These are phyloP conservation scores for Ganaspis brasiliensis DNA, from an alignment of 2,888 invertebrate genomes.

Conservation along the genomic window DNA sequence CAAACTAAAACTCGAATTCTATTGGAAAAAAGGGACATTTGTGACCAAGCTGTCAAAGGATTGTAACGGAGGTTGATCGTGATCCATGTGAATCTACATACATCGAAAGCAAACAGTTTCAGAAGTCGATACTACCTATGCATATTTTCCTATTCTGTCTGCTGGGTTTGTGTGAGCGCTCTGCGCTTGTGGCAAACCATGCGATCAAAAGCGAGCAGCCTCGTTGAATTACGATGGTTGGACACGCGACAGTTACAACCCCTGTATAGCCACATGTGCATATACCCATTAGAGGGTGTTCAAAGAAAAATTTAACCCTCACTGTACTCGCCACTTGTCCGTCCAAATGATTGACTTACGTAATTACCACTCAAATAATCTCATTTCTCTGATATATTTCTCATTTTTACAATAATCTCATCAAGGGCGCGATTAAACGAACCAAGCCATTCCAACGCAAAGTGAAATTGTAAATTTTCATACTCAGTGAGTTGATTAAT, in stretches of 20 bases:
- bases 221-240: constrained; percentile 57
- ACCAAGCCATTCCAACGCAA: too few relatives aligned
- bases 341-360: constrained; percentile 34
- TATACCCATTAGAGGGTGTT: constrained; percentile 40
- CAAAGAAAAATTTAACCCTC: constrained; percentile 35
- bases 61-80: not conserved
- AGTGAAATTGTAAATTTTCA: too few relatives aligned
- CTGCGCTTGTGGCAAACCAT: constrained; percentile 50
- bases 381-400: constrained; percentile 15
- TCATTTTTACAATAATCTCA: not conserved
- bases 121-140: constrained; percentile 9
- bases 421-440: not conserved
- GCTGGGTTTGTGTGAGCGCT: constrained; percentile 29
- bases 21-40: constrained; percentile 8
- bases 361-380: constrained; percentile 30
- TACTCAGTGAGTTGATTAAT: too few relatives aligned
- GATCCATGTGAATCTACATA: not conserved
- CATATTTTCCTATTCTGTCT: constrained; percentile 14
- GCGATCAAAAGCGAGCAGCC: constrained; percentile 53
- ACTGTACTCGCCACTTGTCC: constrained; percentile 29
- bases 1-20: constrained; percentile 2
- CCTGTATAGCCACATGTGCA: constrained; percentile 37
- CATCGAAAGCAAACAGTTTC: constrained; percentile 10
- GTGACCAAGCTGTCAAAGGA: constrained; percentile 3
- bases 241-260: constrained; percentile 54